These are phyloP conservation scores for Ceratina australensis DNA, from an alignment of 1,140 invertebrate species.

Conservation along the genomic window DNA sequence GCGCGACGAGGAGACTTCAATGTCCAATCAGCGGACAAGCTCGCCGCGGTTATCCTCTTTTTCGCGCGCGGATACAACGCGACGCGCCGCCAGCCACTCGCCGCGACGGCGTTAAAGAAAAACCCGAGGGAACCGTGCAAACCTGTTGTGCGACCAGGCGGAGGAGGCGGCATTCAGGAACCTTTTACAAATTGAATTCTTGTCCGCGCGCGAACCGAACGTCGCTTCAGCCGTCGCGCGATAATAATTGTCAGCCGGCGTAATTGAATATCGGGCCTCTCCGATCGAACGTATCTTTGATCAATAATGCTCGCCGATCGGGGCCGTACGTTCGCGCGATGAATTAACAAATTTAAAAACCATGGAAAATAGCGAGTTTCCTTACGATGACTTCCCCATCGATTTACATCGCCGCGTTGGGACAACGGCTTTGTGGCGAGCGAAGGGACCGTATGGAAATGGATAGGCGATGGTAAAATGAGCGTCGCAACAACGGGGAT, in stretches of 20 bases:
- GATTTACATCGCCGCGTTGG: not conserved
- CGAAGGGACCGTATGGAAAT: constrained; percentile 5
- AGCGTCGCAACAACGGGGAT: not conserved
- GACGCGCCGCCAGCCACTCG: not conserved
- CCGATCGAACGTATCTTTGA: not conserved
- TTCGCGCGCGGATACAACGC: constrained; percentile 10
- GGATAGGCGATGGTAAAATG: not conserved
- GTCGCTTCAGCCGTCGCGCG: constrained; percentile 16
- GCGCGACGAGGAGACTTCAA: constrained; percentile 49
- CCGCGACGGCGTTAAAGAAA: constrained; percentile 22
- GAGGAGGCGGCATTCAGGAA: not conserved
- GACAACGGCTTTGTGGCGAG: not conserved
- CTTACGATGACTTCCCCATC: not conserved
- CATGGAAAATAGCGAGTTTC: not conserved
- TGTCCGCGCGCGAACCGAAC: not conserved
- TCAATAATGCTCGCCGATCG: not conserved
- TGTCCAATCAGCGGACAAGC: constrained; percentile 59
- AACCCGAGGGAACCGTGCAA: not conserved
- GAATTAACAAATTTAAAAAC: not conserved
- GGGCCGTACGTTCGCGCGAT: not conserved
- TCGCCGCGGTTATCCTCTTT: constrained; percentile 20
- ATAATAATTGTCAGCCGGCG: constrained; percentile 26
- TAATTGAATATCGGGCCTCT: constrained; percentile 21
- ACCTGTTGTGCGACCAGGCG: not conserved
- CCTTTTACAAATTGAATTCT: constrained; percentile 47